Conservation (phyloP, 2,797 vertebrate genomes). For the Lithobates pipiens region DNA sequence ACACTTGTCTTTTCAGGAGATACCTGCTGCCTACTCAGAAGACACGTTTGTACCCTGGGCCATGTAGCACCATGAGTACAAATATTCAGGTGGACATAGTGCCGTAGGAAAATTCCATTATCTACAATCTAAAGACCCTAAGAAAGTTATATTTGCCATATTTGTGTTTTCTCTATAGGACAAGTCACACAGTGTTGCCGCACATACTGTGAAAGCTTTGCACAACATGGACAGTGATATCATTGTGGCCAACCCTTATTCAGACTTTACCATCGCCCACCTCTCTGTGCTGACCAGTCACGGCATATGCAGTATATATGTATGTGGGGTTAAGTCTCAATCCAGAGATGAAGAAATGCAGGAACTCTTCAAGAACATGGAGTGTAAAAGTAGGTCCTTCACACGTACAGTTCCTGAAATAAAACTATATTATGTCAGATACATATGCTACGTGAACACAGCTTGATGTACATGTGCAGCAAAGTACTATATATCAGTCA, state of each 20-base stretch:
- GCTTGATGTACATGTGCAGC: not conserved
- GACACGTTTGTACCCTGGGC: too few relatives aligned
- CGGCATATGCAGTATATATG: slow-evolving; percentile 74
- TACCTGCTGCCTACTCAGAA: too few relatives aligned
- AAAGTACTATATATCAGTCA: too few relatives aligned
- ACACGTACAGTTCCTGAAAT: not conserved
- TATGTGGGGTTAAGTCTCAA: slow-evolving; percentile 77
- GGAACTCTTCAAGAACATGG: slow-evolving; percentile 75
- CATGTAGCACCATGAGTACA: too few relatives aligned
- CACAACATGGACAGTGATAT: slow-evolving; percentile 79
- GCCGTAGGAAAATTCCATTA: too few relatives aligned
- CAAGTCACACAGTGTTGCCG: slow-evolving; percentile 86
- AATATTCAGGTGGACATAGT: too few relatives aligned
- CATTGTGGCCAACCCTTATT: slow-evolving; percentile 81
- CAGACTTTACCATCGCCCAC: slow-evolving; percentile 83
- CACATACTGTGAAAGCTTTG: slow-evolving; percentile 78
- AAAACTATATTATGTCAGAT: not conserved
- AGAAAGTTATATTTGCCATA: too few relatives aligned
- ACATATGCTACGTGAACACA: not conserved
- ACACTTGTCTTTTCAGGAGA: too few relatives aligned
- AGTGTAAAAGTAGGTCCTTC: slow-evolving; percentile 84
- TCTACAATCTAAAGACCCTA: too few relatives aligned
- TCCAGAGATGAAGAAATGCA: slow-evolving; percentile 76
- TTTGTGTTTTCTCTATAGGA: slow-evolving; percentile 75
- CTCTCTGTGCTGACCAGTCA: slow-evolving; percentile 76